Evolutionary conservation across 2,113 vertebrate genomes (phyloP).

Genomic region (Oreocharis arfaki): DNA sequence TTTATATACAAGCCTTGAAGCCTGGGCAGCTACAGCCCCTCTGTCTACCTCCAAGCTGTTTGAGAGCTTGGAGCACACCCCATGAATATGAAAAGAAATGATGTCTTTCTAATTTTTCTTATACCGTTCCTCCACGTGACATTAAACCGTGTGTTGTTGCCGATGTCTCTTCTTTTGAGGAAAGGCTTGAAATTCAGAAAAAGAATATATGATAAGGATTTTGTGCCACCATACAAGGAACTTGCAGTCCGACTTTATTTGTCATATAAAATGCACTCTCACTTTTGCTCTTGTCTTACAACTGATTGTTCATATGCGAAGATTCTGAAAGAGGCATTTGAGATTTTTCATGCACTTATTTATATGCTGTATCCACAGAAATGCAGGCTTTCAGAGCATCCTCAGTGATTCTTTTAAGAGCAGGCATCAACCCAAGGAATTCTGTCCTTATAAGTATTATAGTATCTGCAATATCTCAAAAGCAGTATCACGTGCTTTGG

Average conservation of each 20-base stretch:
- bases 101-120: background rate
- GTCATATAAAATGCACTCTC: background rate
- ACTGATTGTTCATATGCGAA: background rate
- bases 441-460: background rate
- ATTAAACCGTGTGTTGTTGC: background rate
- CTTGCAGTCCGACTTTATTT: background rate
- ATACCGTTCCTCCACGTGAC: background rate
- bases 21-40: background rate
- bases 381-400: background rate
- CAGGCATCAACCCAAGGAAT: background rate
- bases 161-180: background rate
- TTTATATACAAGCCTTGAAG: background rate
- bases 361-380: background rate
- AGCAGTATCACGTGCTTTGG: background rate
- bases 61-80: background rate
- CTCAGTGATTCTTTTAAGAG: background rate
- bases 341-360: background rate
- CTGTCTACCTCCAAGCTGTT: background rate
- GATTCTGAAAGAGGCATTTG: background rate
- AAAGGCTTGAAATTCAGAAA: background rate
- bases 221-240: accelerated
- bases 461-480: background rate
- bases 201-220: background rate
- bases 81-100: background rate
- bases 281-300: background rate